Conservation (phyloP, 1,140 invertebrate genomes). For the Panulirus ornatus region DNA sequence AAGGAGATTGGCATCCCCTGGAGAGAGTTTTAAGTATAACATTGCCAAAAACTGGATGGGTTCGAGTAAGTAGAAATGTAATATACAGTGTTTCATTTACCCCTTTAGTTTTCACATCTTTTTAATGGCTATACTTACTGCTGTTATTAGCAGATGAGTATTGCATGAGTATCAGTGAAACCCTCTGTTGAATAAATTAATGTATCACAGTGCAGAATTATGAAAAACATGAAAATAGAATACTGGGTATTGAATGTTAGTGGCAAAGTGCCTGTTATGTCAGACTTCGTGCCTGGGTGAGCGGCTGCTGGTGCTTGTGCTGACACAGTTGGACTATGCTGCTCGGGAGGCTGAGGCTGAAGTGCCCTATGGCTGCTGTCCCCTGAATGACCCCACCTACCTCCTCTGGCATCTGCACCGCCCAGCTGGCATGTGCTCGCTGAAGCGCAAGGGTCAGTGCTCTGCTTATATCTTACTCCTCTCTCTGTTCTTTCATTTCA, state of each 20-base stretch:
- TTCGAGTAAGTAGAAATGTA: slow-evolving; percentile 39
- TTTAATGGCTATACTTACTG: not conserved
- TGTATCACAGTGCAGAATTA: not conserved
- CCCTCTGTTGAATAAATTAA: not conserved
- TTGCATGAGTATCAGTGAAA: not conserved
- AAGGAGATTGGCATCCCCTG: slow-evolving; percentile 71
- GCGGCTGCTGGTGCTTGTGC: slow-evolving; percentile 68
- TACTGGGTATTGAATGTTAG: not conserved
- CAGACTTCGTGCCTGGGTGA: slow-evolving; percentile 71
- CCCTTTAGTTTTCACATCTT: not conserved
- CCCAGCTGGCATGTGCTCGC: slow-evolving; percentile 76
- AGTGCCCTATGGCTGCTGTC: slow-evolving; percentile 74
- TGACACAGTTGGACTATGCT: slow-evolving; percentile 74
- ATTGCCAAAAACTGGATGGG: slow-evolving; percentile 66
- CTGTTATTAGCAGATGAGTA: not conserved
- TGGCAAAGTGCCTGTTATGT: slow-evolving; percentile 18
- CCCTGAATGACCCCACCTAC: slow-evolving; percentile 67
- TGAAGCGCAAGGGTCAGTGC: slow-evolving; percentile 71
- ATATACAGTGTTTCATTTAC: not conserved
- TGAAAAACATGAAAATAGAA: not conserved
- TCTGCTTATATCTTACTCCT: slow-evolving; percentile 27
- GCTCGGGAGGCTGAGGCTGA: slow-evolving; percentile 69
- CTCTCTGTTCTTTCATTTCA: slow-evolving; percentile 7
- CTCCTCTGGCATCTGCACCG: slow-evolving; percentile 74
- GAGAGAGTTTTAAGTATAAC: slow-evolving; percentile 68